These are phyloP conservation scores for Canis aureus DNA, from an alignment of 2,113 vertebrate genomes.

Conservation along the genomic window DNA sequence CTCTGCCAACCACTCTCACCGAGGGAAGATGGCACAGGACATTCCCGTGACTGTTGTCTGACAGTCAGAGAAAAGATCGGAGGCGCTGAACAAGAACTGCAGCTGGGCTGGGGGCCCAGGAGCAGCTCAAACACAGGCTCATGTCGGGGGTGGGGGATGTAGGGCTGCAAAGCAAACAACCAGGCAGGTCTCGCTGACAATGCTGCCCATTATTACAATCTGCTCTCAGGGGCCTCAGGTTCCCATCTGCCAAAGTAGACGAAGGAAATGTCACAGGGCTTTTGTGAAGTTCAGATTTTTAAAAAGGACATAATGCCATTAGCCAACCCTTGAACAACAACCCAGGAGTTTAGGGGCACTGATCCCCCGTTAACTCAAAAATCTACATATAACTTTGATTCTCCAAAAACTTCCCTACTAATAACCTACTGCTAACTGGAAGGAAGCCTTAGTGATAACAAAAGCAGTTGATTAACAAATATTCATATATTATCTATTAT, in stretches of 20 bases:
- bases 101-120: slow-evolving; percentile 69
- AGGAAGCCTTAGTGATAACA: neutral
- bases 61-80: slow-evolving; percentile 75
- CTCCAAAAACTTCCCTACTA: neutral
- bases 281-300: neutral
- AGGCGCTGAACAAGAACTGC: slow-evolving; percentile 67
- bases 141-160: neutral
- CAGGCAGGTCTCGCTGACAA: slow-evolving; percentile 74
- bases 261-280: slow-evolving; percentile 33
- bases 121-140: slow-evolving; percentile 42
- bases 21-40: slow-evolving; percentile 82
- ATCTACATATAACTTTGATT: neutral
- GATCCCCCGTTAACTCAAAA: neutral
- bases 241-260: neutral
- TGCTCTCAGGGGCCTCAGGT: neutral
- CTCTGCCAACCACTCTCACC: slow-evolving; percentile 65
- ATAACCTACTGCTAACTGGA: neutral
- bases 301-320: neutral
- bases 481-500: neutral
- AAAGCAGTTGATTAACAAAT: neutral
- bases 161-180: neutral
- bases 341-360: neutral
- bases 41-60: slow-evolving; percentile 83
- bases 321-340: neutral
- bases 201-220: slow-evolving; percentile 43